Base-by-base conservation (phyloP, 1,140 invertebrate species). In the Spodoptera frugiperda region DNA sequence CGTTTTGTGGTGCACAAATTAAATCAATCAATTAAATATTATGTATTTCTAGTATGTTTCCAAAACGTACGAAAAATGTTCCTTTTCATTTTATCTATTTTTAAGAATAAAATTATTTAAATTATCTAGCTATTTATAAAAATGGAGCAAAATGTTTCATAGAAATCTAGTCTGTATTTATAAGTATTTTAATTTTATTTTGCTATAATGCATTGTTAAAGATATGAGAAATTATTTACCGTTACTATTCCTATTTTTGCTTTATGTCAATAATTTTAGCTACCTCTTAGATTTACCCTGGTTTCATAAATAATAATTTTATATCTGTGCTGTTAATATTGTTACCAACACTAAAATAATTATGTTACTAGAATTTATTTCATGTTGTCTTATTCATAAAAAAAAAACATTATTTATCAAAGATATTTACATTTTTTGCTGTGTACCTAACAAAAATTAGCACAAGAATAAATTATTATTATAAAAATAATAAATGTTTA, bases 1-100 rank as follows among this genome's bases (percentile, higher is more conserved):
- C 61, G 21, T 73, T 73, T 73, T 46, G 59, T 39, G 33, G 71
- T 73, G 71, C 71, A 73, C 71, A 73, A 73, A 73, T 48, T 30
- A 59, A 73, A 55, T 55, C 30, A 49, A 48, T 54, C 57, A 44
- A 44, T 61, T 61, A n/a, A 44, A 49, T 71, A 33, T n/a, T n/a
- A 6, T 67, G 12, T 73, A 73, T 61, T 48, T 73, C 6, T 48
- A 59, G 44, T 61, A 49, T 61, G 71, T 73, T 73, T 72, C 39
- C 10, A 61, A 49, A 73, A 73, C 55, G 12, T 73, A 73, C 46
- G 48, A 17, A 44, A 33, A 72, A 21, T 54, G 44, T 59, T 72
- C 55, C 71, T 73, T 46, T 10, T 49, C 1, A 65, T 59, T 59
- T 12, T 12, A 39, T 12, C n/a, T 49, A 48, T 21, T 73, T 48